Evolutionary conservation across 2,113 vertebrate genomes (phyloP).

Genomic region (Nerophis ophidion): DNA sequence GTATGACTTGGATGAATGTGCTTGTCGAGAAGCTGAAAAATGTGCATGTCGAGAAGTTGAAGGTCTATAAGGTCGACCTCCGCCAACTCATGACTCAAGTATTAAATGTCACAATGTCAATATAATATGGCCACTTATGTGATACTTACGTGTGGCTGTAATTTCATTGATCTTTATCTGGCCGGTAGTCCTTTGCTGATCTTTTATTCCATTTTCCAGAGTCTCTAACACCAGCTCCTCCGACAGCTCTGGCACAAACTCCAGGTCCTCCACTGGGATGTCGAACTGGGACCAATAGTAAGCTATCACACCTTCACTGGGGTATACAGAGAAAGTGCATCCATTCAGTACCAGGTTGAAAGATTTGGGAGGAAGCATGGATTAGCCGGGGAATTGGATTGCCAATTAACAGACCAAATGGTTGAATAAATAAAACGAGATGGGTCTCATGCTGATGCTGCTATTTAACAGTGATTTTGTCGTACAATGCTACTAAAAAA

Average conservation of each 20-base stretch:
- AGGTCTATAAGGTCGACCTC: too few relatives aligned
- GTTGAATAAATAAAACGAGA: not conserved
- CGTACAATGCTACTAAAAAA: not conserved
- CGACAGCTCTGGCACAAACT: slow-evolving; percentile 51
- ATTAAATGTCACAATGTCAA: too few relatives aligned
- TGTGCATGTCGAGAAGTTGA: too few relatives aligned
- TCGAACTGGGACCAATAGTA: slow-evolving; percentile 72
- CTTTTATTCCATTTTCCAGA: slow-evolving; percentile 37
- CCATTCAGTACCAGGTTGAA: not conserved
- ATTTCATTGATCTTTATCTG: slow-evolving; percentile 44
- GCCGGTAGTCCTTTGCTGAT: not conserved
- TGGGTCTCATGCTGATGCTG: not conserved
- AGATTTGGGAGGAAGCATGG: not conserved
- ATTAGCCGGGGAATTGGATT: not conserved
- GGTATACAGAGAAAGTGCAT: slow-evolving; percentile 4
- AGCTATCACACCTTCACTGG: slow-evolving; percentile 67
- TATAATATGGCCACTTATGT: not conserved
- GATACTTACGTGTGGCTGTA: slow-evolving; percentile 64
- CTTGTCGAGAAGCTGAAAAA: too few relatives aligned
- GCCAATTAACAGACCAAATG: not conserved
- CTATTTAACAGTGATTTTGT: not conserved
- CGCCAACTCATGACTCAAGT: too few relatives aligned
- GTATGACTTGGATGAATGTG: too few relatives aligned
- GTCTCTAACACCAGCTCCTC: slow-evolving; percentile 55
- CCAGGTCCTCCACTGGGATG: slow-evolving; percentile 51